Base-by-base conservation (phyloP, 2,797 vertebrate genomes). In the Acanthopagrus latus region DNA sequence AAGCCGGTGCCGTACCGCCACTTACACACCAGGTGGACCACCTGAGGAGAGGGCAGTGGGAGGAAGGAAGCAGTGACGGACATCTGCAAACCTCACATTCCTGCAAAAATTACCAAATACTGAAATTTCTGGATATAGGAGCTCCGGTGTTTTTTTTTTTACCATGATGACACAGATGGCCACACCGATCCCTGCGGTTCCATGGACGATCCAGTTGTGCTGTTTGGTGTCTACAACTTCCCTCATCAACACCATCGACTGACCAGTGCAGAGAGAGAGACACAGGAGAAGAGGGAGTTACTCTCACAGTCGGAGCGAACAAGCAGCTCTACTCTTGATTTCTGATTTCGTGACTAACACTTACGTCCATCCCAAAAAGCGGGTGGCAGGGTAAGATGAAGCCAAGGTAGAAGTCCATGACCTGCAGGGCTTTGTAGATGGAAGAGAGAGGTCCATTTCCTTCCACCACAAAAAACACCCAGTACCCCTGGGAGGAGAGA, bases 401-500 rank as follows among this genome's bases (percentile, higher is more conserved):
- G 57, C 93, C 72, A 47, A 94, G 88, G 76, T 93, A 94, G 90
- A 93, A 93, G 87, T 94, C 92, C 17, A 97, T 83, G 81, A 97
- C 89, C 88, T 97, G 95, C 82, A 97, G 94, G 90, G 96, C 95
- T 87, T 97, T 97, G 92, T 97, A 96, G 81, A 96, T 87, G 87
- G 95, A 96, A 58, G 95, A 96, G 90, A 96, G 82, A 18, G 94
- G 94, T 84, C 96, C 95, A 0, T 96, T 97, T 92, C 96, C 96
- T 81, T 97, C 96, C 84, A 95, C 83, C 88, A 97, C 95, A 86
- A 98, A 96, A 91, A 97, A 96, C 86, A 95, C 82, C 93, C 96
- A 96, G 93, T 97, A 96, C 48, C 97, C 96, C 98, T 99, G 88
- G 11, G 86, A 88, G 89, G 89, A 91, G 88, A 76, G 41, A 83